Base-by-base conservation (phyloP, 2,888 invertebrate genomes). In the Thymelicus acteon region DNA sequence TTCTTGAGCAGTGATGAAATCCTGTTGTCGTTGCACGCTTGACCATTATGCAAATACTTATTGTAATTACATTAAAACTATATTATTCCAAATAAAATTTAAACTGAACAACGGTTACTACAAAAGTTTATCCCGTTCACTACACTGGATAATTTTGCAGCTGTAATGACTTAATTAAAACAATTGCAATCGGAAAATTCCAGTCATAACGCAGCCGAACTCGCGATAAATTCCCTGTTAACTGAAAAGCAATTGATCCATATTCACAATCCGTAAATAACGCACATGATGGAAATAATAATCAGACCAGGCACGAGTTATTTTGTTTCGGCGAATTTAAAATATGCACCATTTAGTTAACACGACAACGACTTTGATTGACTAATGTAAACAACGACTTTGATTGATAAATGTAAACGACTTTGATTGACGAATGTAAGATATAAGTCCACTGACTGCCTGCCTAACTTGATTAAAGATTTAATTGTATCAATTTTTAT, bases 201-300 rank as follows among this genome's bases (percentile, higher is more conserved):
- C 60, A 13, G 37, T 52, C 60, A 60, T 31, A 60, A 44, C 49
- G 64, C 60, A 39, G 44, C 8, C 57, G 47, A 63, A 58, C 49
- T 58, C 49, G 47, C 60, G 39, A 54, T 63, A 71, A 52, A 71
- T 65, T 60, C 60, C n/a, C 60, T 52, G 52, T 52, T 63, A 65
- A 65, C 60, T 48, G 60, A 65, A 60, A 65, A 64, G 64, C 70
- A 70, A 70, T 70, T 60, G 64, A 70, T 70, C 60, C 44, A 48
- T 49, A 44, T 64, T 65, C 52, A 24, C 60, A 44, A 65, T 65
- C 52, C 64, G 60, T 65, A 65, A 70, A 70, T 60, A 70, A 70
- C 49, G 58, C 48, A 49, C 63, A 58, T 69, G 58, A 63, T 62
- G 63, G 69, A 39, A 69, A 69, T 63, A 70, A 70, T 49, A 48